These are phyloP conservation scores for Notocelia uddmanniana DNA, from an alignment of 2,888 invertebrate genomes.

Conservation along the genomic window DNA sequence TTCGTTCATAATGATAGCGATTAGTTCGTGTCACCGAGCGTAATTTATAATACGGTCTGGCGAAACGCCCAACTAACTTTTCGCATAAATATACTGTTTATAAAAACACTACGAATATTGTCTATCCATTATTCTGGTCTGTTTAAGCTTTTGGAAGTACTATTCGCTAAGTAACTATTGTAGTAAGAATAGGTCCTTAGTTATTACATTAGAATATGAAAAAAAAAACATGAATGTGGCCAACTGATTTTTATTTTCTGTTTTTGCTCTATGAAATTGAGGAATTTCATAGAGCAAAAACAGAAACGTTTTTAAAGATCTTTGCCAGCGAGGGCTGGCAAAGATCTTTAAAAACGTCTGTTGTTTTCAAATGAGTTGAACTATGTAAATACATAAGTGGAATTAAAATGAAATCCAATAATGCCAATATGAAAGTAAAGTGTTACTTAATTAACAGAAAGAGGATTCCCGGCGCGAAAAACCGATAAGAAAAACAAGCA, in stretches of 20 bases:
- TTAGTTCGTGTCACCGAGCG: slow-evolving; percentile 71
- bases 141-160: not conserved
- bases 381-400: too few species aligned
- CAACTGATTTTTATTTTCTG: slow-evolving; percentile 44
- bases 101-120: slow-evolving; percentile 64
- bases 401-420: too few species aligned
- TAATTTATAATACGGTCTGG: slow-evolving; percentile 69
- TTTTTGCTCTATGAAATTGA: slow-evolving; percentile 2
- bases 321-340: too few species aligned
- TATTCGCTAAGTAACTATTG: not conserved
- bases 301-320: too few species aligned
- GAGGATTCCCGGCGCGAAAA: slow-evolving; percentile 4
- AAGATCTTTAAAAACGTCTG: too few species aligned
- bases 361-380: too few species aligned
- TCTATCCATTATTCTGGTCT: not conserved
- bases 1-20: slow-evolving; percentile 70
- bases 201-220: not conserved
- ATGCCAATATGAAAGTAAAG: not conserved
- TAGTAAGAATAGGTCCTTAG: not conserved
- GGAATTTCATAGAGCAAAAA: too few species aligned
- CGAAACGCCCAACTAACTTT: slow-evolving; percentile 68
- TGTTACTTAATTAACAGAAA: slow-evolving; percentile 32
- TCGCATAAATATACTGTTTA: slow-evolving; percentile 69
- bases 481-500: slow-evolving; percentile 28
- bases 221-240: not conserved